These are phyloP conservation scores for Belgica antarctica DNA, from an alignment of 2,888 invertebrate genomes.

Conservation along the genomic window DNA sequence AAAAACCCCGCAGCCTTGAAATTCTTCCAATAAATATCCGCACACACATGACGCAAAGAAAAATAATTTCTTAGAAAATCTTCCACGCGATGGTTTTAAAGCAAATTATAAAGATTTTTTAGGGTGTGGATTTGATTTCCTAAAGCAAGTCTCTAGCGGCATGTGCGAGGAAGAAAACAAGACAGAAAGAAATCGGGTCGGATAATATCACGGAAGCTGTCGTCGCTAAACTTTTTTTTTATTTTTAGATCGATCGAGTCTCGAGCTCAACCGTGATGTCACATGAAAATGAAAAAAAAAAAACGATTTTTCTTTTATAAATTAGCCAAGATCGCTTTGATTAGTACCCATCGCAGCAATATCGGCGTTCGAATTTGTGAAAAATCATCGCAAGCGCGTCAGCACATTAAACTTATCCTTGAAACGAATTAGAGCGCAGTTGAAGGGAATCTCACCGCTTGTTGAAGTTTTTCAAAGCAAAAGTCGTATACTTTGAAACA, in stretches of 20 bases:
- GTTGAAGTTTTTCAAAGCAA: background rate
- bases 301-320: background rate
- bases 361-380: background rate
- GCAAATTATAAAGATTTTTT: background rate
- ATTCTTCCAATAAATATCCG: background rate
- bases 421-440: constrained; percentile 32
- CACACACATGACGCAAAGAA: background rate
- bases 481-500: background rate
- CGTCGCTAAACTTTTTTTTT: constrained; percentile 12
- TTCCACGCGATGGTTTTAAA: constrained; percentile 15
- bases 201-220: constrained; percentile 43
- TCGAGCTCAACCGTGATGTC: constrained; percentile 11
- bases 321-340: background rate
- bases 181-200: constrained; percentile 8
- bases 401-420: constrained; percentile 35
- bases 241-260: constrained; percentile 14
- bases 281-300: background rate
- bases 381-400: background rate
- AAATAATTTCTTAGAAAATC: background rate
- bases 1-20: background rate
- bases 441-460: background rate
- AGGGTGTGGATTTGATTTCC: constrained; percentile 19
- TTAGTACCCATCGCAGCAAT: background rate
- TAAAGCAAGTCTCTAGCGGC: constrained; percentile 4
- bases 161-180: background rate